Evolutionary conservation across 2,797 vertebrate species (phyloP), one percentile per base, ranked within the genome.

Genomic region (Phataginus tetradactyla): DNA sequence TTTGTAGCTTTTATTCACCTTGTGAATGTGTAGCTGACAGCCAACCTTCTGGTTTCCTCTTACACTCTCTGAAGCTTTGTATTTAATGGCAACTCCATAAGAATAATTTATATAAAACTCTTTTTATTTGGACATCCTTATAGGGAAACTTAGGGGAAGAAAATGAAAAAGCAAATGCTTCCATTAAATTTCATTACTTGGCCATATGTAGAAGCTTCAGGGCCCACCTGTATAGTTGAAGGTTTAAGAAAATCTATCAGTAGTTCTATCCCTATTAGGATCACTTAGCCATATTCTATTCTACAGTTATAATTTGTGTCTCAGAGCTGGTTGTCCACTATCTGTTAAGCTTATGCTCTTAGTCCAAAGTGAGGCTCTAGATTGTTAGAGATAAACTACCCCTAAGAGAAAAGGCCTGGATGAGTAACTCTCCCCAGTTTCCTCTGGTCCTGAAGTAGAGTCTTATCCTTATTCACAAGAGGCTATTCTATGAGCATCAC

Each of bases 381-480:
- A 27, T 87, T 72, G 68, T 86, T 94, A 77, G 18, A 85, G 9
- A 49, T 57, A 94, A 84, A 29, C 27, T 89, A 94, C 83, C 20
- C 12, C 9, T 34, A 78, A 61, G 5, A 77, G 53, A 79, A 91
- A 90, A 80, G 8, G 7, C 25, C 21, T 85, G 11, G 1, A 37
- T 55, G 37, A 45, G 17, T 79, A 86, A 45, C 11, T 21, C 42
- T 63, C 25, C 27, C 27, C 37, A 1, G 6, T 78, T 1, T 1
- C 3, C 20, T 55, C 18, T n/a, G 86, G n/a, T 77, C 29, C n/a
- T 71, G 3, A 66, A 9, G 17, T 29, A 61, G 77, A 55, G 1
- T 3, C 51, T 87, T 7, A 57, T 90, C 3, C 27, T 12, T 29
- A 63, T 64, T 53, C 69, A 57, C 9, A 1, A 49, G 4, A 89